A percentile compares a stretch with the other conserved stretches of the same genome.
phyloP scores from a whole-genome alignment of 1,140 invertebrate species.

The Drosophila lini region DNA sequence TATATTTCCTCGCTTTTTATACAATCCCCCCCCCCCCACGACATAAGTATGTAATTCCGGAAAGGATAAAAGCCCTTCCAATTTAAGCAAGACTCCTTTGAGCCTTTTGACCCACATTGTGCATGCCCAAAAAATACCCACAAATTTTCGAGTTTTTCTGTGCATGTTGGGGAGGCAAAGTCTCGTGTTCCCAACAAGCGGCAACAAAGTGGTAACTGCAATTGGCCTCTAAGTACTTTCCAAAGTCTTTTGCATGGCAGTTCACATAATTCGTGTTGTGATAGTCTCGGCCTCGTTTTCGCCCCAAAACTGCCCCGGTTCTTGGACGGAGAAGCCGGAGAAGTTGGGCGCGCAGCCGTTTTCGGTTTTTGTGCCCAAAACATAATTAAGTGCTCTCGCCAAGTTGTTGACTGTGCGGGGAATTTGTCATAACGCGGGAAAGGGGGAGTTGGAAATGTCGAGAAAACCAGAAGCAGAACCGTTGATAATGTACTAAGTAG shows the following conservation, averaged over 20 bases:
- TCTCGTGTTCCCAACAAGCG: slow-evolving; percentile 24
- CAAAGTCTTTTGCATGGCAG: slow-evolving; percentile 75
- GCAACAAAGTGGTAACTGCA: slow-evolving; percentile 60
- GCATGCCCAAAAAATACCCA: slow-evolving; percentile 16
- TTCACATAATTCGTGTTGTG: slow-evolving; percentile 77
- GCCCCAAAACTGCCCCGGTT: slow-evolving; percentile 29
- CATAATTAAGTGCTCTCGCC: slow-evolving; percentile 78
- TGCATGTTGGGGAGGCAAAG: slow-evolving; percentile 13
- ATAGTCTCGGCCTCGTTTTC: slow-evolving; percentile 68
- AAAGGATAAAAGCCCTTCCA: background rate
- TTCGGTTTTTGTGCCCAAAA: slow-evolving; percentile 65
- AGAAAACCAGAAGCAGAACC: slow-evolving; percentile 26
- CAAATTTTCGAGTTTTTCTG: slow-evolving; percentile 15
- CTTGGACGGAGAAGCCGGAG: slow-evolving; percentile 12
- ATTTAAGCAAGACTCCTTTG: background rate
- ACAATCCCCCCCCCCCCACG: no score
- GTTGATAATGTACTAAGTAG: slow-evolving; percentile 75
- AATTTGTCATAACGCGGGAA: slow-evolving; percentile 62
- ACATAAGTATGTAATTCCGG: no score
- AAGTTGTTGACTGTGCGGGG: slow-evolving; percentile 67
- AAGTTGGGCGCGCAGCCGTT: slow-evolving; percentile 42
- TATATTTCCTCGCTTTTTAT: no score
- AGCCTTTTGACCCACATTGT: slow-evolving; percentile 23
- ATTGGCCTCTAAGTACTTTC: slow-evolving; percentile 78
- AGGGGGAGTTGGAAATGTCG: background rate